Evolutionary conservation across 2,888 invertebrate genomes (phyloP).

Genomic region (Apocheima hispidaria): DNA sequence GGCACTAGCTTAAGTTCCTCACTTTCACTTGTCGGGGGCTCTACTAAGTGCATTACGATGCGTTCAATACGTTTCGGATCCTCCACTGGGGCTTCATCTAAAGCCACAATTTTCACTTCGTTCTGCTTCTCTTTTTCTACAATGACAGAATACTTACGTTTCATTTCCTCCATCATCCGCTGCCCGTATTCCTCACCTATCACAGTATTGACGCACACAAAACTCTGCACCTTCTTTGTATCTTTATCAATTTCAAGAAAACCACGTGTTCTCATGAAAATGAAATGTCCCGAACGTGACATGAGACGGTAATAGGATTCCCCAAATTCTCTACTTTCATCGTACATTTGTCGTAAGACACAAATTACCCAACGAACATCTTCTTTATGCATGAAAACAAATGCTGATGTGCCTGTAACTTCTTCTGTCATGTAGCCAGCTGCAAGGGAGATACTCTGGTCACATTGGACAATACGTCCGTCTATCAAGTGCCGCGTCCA

Average conservation of each 20-base stretch:
- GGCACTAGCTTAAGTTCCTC: slow-evolving; percentile 76
- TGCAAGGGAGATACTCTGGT: slow-evolving; percentile 95
- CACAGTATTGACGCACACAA: slow-evolving; percentile 94
- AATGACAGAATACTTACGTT: slow-evolving; percentile 90
- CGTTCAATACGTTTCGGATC: slow-evolving; percentile 90
- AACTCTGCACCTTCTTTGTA: slow-evolving; percentile 92
- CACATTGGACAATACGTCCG: slow-evolving; percentile 95
- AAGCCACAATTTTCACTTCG: slow-evolving; percentile 50
- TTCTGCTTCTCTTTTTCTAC: slow-evolving; percentile 82
- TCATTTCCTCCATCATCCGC: slow-evolving; percentile 91
- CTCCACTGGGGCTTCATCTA: slow-evolving; percentile 86
- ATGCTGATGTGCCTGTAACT: slow-evolving; percentile 94
- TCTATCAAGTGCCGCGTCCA: slow-evolving; percentile 95
- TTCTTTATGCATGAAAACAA: slow-evolving; percentile 95
- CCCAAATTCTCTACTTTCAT: slow-evolving; percentile 92
- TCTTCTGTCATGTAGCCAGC: slow-evolving; percentile 96
- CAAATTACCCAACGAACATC: slow-evolving; percentile 96
- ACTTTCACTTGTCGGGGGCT: slow-evolving; percentile 68
- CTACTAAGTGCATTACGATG: slow-evolving; percentile 89
- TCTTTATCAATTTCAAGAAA: slow-evolving; percentile 93
- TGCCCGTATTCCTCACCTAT: slow-evolving; percentile 91
- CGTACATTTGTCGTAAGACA: slow-evolving; percentile 95
- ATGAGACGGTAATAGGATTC: slow-evolving; percentile 94
- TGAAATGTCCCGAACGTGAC: slow-evolving; percentile 93
- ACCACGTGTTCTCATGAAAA: slow-evolving; percentile 94